Conservation (phyloP, 2,797 vertebrate genomes). For the Microctenopoma steveboyesi region DNA sequence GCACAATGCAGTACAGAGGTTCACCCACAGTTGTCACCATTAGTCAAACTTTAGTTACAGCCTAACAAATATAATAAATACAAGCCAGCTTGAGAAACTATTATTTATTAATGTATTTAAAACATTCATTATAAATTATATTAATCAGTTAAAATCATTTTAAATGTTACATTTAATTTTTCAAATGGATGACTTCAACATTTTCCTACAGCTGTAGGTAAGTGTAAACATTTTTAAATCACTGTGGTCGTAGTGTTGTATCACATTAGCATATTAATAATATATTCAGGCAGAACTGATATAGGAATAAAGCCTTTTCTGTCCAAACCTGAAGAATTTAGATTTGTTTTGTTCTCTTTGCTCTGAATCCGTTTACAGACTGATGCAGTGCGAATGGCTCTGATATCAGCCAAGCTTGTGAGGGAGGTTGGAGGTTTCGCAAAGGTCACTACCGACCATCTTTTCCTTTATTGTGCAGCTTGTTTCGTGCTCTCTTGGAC, state of each 20-base stretch:
- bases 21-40: not conserved
- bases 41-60: not conserved
- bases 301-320: constrained; percentile 19
- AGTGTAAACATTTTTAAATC: not conserved
- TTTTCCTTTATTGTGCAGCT: constrained; percentile 44
- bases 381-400: constrained; percentile 28
- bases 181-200: not conserved
- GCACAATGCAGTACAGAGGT: not conserved
- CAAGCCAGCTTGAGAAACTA: not conserved
- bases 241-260: not conserved
- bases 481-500: constrained; percentile 46
- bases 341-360: constrained; percentile 24
- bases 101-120: not conserved
- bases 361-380: constrained; percentile 44
- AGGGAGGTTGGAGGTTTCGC: constrained; percentile 38
- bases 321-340: not conserved
- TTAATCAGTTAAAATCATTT: not conserved
- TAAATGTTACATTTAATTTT: too few species aligned
- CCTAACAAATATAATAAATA: not conserved
- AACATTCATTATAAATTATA: not conserved
- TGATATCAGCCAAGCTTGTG: constrained; percentile 47
- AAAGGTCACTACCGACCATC: constrained; percentile 44
- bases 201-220: not conserved
- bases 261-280: not conserved
- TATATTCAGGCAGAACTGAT: constrained; percentile 4